phyloP scores from a whole-genome alignment of 2,113 vertebrate species.

The Pelusios castaneus region DNA sequence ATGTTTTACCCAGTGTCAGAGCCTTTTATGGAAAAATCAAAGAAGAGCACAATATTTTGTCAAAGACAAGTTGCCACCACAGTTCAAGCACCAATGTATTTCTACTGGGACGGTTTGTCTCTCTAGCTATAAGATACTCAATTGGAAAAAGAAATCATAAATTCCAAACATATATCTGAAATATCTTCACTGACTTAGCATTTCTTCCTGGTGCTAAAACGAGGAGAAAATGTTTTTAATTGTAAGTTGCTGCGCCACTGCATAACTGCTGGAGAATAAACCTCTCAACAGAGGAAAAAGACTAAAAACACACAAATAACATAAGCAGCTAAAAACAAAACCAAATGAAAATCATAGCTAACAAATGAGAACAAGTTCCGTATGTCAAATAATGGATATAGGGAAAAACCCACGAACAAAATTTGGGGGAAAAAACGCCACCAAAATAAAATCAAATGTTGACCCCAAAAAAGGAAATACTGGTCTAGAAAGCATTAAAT shows the following conservation, averaged over 20 bases:
- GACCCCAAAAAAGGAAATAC: background rate
- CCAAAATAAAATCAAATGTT: background rate
- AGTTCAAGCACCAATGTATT: background rate
- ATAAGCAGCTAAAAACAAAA: background rate
- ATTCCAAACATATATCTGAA: background rate
- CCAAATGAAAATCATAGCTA: background rate
- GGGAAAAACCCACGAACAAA: background rate
- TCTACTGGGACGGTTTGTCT: background rate
- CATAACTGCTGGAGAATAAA: background rate
- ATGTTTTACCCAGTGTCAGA: background rate
- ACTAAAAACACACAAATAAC: background rate
- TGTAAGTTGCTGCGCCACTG: background rate
- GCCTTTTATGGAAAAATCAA: background rate
- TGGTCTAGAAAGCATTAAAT: background rate
- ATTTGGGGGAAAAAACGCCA: background rate
- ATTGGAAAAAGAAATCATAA: background rate
- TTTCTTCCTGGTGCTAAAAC: background rate
- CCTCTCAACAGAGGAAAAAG: background rate
- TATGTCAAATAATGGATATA: background rate
- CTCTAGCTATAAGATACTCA: background rate
- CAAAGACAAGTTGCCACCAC: background rate
- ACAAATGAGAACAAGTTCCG: background rate
- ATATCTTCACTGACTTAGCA: background rate
- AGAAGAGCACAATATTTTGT: background rate
- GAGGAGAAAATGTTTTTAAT: background rate